Evolutionary conservation across 2,113 vertebrate genomes (phyloP).

Genomic region (Thalassarche chlororhynchos): DNA sequence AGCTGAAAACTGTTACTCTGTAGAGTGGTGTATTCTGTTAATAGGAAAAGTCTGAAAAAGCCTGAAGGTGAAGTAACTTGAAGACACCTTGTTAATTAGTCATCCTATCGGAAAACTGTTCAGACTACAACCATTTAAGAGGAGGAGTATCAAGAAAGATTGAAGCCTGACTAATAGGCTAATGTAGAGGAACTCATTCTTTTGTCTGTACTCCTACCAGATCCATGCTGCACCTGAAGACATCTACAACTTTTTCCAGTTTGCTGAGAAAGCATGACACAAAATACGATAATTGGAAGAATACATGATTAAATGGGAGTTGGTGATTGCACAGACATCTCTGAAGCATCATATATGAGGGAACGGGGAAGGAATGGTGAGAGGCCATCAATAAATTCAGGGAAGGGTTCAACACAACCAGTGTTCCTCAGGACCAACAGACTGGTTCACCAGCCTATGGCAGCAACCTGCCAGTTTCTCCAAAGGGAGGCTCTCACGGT

Average conservation of each 20-base stretch:
- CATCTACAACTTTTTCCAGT: not conserved
- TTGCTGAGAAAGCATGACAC: not conserved
- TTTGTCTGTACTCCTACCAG: not conserved
- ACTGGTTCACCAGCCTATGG: not conserved
- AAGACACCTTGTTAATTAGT: not conserved
- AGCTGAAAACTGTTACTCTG: not conserved
- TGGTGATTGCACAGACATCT: not conserved
- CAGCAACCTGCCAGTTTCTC: not conserved
- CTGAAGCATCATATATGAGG: not conserved
- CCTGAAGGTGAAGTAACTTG: not conserved
- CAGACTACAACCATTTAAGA: not conserved
- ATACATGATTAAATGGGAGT: not conserved
- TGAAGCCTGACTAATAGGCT: not conserved
- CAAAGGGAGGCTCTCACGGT: not conserved
- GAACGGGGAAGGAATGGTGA: not conserved
- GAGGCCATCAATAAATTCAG: not conserved
- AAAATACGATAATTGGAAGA: rapidly evolving
- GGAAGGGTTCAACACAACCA: not conserved
- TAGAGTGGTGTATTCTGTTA: too few relatives aligned
- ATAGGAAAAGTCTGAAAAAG: not conserved
- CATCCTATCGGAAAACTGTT: not conserved
- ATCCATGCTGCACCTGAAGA: not conserved
- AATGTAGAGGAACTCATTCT: too few relatives aligned
- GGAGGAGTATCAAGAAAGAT: not conserved
- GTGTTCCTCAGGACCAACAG: not conserved